phyloP scores from a whole-genome alignment of 2,888 invertebrate genomes.

The Athalia cordata region DNA sequence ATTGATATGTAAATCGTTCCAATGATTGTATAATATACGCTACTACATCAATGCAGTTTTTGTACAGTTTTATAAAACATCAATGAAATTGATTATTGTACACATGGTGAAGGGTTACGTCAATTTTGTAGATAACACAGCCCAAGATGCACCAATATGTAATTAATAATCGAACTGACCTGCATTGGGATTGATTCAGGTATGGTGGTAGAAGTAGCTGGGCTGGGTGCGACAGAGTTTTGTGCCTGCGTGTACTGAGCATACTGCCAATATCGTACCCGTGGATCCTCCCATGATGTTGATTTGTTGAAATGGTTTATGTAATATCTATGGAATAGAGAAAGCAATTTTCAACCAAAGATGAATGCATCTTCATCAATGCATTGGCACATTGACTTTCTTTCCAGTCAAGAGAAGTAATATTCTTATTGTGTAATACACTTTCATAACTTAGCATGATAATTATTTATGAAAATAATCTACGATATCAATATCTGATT shows the following conservation, averaged over 20 bases:
- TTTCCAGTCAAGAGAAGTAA: too few relatives aligned
- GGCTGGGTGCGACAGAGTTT: conserved; percentile 67
- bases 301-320: conserved; percentile 84
- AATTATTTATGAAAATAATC: too few relatives aligned
- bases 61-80: neutral
- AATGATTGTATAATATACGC: conserved; percentile 22
- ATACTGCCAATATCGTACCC: conserved; percentile 76
- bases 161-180: conserved; percentile 72
- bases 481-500: too few relatives aligned
- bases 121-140: neutral
- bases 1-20: conserved; percentile 19
- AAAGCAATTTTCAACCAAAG: conserved; percentile 41
- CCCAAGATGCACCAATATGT: conserved; percentile 10
- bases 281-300: conserved; percentile 87
- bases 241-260: conserved; percentile 68
- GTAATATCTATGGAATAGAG: conserved; percentile 79
- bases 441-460: too few relatives aligned
- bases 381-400: neutral
- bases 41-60: conserved; percentile 3
- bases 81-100: neutral
- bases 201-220: conserved; percentile 74
- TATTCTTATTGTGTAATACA: too few relatives aligned
- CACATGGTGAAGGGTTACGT: neutral
- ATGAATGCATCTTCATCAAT: neutral
- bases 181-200: conserved; percentile 80